Conservation (phyloP, 1,140 invertebrate genomes). For the Drosophila kohkoa region DNA sequence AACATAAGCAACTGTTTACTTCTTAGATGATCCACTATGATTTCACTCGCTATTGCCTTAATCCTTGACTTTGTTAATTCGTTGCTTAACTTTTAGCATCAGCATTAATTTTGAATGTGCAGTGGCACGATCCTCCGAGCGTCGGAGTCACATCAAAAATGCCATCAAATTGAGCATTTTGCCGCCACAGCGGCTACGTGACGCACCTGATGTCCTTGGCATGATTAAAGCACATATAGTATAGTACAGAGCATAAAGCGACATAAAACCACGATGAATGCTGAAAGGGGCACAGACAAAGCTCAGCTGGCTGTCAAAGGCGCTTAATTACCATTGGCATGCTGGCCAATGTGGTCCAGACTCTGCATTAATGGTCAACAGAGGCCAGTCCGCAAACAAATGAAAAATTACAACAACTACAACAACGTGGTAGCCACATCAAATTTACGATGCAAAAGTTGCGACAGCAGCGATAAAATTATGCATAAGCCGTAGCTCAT, state of each 20-base stretch:
- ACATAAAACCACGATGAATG: constrained; percentile 23
- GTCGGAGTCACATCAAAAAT: constrained; percentile 43
- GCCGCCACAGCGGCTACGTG: constrained; percentile 41
- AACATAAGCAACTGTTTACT: no score
- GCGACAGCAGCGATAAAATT: constrained; percentile 67
- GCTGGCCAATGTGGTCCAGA: constrained; percentile 6
- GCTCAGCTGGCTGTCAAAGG: constrained; percentile 63
- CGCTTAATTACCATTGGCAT: constrained; percentile 62
- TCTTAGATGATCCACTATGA: no score
- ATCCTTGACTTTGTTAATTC: constrained; percentile 33
- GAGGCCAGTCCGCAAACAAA: constrained; percentile 46
- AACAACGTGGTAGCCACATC: constrained; percentile 46
- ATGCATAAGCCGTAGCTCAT: constrained; percentile 78
- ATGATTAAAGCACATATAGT: constrained; percentile 58
- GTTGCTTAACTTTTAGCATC: not conserved
- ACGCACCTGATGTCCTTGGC: constrained; percentile 52
- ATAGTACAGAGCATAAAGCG: constrained; percentile 24
- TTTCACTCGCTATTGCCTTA: not conserved
- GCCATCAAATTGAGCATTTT: constrained; percentile 48
- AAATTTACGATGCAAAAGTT: constrained; percentile 81
- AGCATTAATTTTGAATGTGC: constrained; percentile 7
- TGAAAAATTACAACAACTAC: constrained; percentile 12
- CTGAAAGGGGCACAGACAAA: constrained; percentile 37
- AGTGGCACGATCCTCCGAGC: constrained; percentile 9
- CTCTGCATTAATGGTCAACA: constrained; percentile 3